Evolutionary conservation across 2,888 invertebrate genomes (phyloP).

Genomic region (Xestia c-nigrum): DNA sequence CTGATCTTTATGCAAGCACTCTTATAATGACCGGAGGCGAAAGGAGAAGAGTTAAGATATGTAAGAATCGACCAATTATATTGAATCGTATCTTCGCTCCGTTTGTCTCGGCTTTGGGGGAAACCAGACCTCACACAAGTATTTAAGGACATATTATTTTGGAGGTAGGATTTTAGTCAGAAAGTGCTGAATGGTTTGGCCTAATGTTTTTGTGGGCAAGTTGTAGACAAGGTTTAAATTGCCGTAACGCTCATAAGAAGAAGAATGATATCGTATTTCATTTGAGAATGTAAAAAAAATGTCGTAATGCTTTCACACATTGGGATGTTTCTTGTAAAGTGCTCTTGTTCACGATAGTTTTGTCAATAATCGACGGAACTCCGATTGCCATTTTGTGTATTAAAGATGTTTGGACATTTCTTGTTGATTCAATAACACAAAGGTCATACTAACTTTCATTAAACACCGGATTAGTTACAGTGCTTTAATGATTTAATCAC

Average conservation of each 20-base stretch:
- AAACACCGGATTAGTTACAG: slow-evolving; percentile 12
- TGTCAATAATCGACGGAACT: not conserved
- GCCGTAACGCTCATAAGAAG: not conserved
- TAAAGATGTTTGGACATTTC: not conserved
- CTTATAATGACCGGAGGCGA: not conserved
- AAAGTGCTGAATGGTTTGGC: not conserved
- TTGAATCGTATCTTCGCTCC: not conserved
- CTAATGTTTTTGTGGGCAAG: not conserved
- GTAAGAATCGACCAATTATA: not conserved
- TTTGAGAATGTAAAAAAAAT: not conserved
- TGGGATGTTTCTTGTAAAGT: not conserved
- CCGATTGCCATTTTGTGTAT: not conserved
- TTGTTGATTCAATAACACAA: not conserved
- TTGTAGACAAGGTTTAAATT: not conserved
- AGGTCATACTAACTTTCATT: not conserved
- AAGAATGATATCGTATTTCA: not conserved
- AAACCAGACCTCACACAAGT: not conserved
- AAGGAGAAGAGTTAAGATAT: not conserved
- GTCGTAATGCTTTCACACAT: not conserved
- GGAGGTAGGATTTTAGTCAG: not conserved
- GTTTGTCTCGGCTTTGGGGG: not conserved
- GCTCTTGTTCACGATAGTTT: slow-evolving; percentile 7
- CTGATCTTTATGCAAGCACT: not conserved
- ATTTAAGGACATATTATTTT: not conserved
- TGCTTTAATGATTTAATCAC: slow-evolving; percentile 3